These are phyloP conservation scores for Rhinichthys klamathensis DNA, from an alignment of 2,113 vertebrate species.

Conservation along the genomic window DNA sequence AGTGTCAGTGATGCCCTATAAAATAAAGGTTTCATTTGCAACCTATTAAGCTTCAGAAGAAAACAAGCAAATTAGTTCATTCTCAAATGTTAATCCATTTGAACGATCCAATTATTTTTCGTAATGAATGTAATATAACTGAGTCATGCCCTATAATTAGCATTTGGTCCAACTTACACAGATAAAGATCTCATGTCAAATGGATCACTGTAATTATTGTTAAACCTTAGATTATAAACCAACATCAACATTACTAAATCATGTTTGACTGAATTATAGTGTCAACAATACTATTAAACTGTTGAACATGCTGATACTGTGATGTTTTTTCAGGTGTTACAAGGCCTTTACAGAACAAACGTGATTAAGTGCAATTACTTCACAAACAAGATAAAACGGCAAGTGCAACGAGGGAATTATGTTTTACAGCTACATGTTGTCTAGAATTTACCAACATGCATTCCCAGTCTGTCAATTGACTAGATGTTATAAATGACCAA, in stretches of 20 bases:
- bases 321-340: background rate
- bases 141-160: background rate
- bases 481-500: background rate
- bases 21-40: background rate
- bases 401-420: background rate
- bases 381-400: conserved; percentile 26
- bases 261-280: background rate
- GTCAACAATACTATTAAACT: background rate
- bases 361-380: conserved; percentile 25
- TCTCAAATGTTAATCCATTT: background rate
- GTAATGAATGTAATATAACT: background rate
- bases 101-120: background rate
- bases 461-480: background rate
- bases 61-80: background rate
- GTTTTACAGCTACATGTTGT: conserved; percentile 10
- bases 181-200: background rate
- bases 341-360: conserved; percentile 4
- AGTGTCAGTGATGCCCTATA: background rate
- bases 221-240: background rate
- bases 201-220: background rate
- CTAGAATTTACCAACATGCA: background rate
- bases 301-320: conserved; percentile 2
- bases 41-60: background rate
- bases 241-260: background rate
- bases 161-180: background rate